Conservation (phyloP, 1,140 invertebrate genomes). For the Cyclina sinensis region DNA sequence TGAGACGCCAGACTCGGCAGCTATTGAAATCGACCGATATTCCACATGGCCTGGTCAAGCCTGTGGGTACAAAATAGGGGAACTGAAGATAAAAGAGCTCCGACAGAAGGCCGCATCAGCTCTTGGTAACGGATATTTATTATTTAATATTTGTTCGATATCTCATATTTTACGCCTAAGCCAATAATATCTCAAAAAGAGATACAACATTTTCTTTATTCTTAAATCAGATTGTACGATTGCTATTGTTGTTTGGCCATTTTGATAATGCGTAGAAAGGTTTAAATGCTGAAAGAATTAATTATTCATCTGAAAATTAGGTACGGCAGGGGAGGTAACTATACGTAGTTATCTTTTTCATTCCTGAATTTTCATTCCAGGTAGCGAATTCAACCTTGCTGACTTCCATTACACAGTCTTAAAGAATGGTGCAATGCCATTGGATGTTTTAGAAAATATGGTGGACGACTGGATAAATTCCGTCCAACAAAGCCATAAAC, state of each 20-base stretch:
- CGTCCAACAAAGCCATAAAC: not conserved
- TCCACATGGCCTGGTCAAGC: slow-evolving; percentile 88
- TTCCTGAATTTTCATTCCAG: slow-evolving; percentile 18
- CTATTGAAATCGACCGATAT: slow-evolving; percentile 86
- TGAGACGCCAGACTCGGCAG: slow-evolving; percentile 71
- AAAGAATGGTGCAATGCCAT: slow-evolving; percentile 81
- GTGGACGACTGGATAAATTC: slow-evolving; percentile 67
- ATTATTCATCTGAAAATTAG: too few relatives aligned
- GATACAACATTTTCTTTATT: too few relatives aligned
- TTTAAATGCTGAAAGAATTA: not conserved
- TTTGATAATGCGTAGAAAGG: too few relatives aligned
- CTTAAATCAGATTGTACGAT: too few relatives aligned
- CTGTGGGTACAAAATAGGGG: slow-evolving; percentile 87
- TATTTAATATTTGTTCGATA: too few relatives aligned
- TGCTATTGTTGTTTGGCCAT: too few relatives aligned
- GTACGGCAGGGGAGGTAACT: too few relatives aligned
- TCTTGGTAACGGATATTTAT: too few relatives aligned
- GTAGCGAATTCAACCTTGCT: slow-evolving; percentile 32
- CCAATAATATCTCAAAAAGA: too few relatives aligned
- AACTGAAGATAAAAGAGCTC: slow-evolving; percentile 86
- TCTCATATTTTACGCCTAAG: too few relatives aligned
- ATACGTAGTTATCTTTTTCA: too few relatives aligned
- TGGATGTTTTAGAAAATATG: slow-evolving; percentile 70
- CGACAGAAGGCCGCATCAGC: slow-evolving; percentile 83
- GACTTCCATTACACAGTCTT: slow-evolving; percentile 86